Conservation (phyloP, 2,797 vertebrate species). For the Onychomys leucogaster region DNA sequence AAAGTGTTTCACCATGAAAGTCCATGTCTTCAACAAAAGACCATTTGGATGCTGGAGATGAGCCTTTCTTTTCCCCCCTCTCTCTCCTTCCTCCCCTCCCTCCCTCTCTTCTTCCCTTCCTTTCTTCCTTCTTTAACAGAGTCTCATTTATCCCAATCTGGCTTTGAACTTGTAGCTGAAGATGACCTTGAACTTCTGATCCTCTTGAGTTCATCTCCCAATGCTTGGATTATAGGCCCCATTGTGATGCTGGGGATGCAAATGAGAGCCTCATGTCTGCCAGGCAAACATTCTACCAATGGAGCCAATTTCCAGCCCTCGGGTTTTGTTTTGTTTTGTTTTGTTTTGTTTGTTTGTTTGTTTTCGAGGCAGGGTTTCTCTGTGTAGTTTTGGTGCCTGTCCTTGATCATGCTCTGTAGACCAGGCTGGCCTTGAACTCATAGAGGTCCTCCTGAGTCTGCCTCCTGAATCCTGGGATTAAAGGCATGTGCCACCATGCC, state of each 20-base stretch:
- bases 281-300: not conserved
- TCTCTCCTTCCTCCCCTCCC: too few relatives aligned
- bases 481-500: too few relatives aligned
- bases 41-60: not conserved
- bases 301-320: not conserved
- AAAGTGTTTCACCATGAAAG: not conserved
- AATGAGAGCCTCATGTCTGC: not conserved
- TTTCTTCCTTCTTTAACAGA: not conserved
- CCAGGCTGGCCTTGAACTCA: too few relatives aligned
- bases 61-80: not conserved
- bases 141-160: not conserved
- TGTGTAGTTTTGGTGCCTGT: too few relatives aligned
- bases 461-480: too few relatives aligned
- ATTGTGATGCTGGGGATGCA: not conserved
- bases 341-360: too few relatives aligned
- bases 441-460: too few relatives aligned
- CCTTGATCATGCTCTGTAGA: too few relatives aligned
- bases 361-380: too few relatives aligned
- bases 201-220: not conserved
- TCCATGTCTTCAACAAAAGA: not conserved
- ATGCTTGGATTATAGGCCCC: not conserved
- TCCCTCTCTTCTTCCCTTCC: too few relatives aligned
- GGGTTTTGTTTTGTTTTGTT: not conserved
- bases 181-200: not conserved
- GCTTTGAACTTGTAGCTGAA: not conserved